Evolutionary conservation across 2,797 vertebrate genomes (phyloP), one percentile per base, ranked within the genome.

Genomic region (Phalloptychus januarius): DNA sequence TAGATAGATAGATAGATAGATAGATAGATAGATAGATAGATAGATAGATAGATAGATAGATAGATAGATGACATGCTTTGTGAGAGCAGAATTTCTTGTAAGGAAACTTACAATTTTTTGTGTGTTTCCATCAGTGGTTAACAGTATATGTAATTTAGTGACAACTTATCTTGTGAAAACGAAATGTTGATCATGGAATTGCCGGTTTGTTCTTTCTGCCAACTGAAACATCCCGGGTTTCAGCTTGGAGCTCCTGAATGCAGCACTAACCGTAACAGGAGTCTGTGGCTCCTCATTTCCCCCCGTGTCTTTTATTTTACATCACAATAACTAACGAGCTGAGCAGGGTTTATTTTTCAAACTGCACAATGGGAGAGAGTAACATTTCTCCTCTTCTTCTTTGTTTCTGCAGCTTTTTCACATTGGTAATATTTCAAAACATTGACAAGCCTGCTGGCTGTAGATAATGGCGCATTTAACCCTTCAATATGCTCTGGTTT

Each of bases 321-420:
- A 92, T 93, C 74, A 93, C 89, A 93, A 93, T 87, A 83, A 81
- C 76, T 72, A 56, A 77, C 33, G 36, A 77, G 81, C 81, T 20
- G 76, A 58, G 67, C 1, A 76, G 36, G 56, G 76, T 67, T 88
- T 69, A 93, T 93, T 94, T 92, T 89, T 92, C 92, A 92, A 86
- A 82, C 71, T 25, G 58, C 85, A 92, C 87, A 92, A 93, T 89
- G 77, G 82, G 79, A 78, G 33, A 71, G 71, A 90, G 77, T 0
- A 67, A 40, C 91, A 87, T 91, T 91, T 91, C 78, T 90, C 86
- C 81, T 83, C 79, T 76, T 48, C 65, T 38, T 77, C 72, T 72
- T 81, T 78, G 71, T 77, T 70, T 48, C 63, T 50, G n/a, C 3
- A 74, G 75, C 80, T 89, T 90, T 79, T 65, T 79, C 79, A 76